Base-by-base conservation (phyloP, 2,113 vertebrate genomes). In the Pelusios castaneus region DNA sequence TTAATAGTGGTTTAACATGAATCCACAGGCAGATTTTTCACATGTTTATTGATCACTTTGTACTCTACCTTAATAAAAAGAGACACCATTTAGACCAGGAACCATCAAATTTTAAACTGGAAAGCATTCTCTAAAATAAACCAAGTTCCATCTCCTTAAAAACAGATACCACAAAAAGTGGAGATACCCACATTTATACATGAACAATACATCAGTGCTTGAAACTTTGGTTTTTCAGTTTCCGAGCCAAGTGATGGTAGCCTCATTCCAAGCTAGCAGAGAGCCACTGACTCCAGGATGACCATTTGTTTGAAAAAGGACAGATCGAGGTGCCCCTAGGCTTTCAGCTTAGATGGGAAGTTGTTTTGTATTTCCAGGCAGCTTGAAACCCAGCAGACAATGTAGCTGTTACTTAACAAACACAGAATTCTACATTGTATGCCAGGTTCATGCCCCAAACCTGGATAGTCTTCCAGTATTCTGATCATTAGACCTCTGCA, bases 341-440 rank as follows among this genome's bases (percentile, higher is more conserved):
- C 10, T 47, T 47, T 1, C 84, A 41, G 25, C 41, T 10, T 73
- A 38, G 90, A 91, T 6, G 82, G 73, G 51, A 79, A 93, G 87
- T 94, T 84, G 96, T 83, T 96, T 97, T 38, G 91, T 80, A 95
- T 97, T 98, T 98, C 97, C 98, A 98, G 98, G 98, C 97, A 98
- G 98, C 99, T 98, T 98, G 99, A 99, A 99, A 99, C 99, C 99
- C 99, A 99, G 99, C 99, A 99, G 99, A 99, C 99, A 99, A 99
- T 99, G 99, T 99, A 99, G 99, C 99, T 99, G 99, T 99, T 99
- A 98, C 98, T 98, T 98, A 97, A 98, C 96, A 98, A 98, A 99
- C 99, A 99, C 99, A 99, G 99, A 99, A 99, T 99, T 99, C 99
- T 99, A 99, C 99, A 99, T 99, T 99, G 99, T 99, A 99, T 99